phyloP scores from a whole-genome alignment of 2,797 vertebrate genomes.

The Clamator glandarius region DNA sequence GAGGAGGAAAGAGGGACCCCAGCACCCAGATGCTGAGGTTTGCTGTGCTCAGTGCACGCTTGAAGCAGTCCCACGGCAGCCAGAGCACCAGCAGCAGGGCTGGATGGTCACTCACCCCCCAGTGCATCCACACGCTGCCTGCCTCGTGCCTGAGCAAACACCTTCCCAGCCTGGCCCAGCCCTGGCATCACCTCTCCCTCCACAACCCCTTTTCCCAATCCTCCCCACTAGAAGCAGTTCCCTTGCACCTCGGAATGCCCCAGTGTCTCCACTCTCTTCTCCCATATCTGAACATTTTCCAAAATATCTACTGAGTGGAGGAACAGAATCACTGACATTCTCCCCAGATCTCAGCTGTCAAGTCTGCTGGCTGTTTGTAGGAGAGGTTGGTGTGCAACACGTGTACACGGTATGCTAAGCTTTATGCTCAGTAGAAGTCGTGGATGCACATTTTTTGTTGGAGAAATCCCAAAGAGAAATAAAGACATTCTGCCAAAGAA shows the following conservation, averaged over 20 bases:
- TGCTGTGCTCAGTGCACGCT: fast-evolving
- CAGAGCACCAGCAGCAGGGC: not conserved
- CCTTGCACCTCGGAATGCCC: not conserved
- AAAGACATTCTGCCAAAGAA: not conserved
- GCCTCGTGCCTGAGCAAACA: not conserved
- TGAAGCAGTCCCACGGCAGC: not conserved
- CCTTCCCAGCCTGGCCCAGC: not conserved
- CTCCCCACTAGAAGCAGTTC: not conserved
- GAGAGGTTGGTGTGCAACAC: not conserved
- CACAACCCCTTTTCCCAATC: not conserved
- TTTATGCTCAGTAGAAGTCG: not conserved
- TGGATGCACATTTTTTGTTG: not conserved
- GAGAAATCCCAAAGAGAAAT: not conserved
- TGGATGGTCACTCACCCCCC: not conserved
- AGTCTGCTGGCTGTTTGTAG: no score
- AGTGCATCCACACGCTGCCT: not conserved
- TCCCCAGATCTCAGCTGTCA: not conserved
- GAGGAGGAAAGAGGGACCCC: not conserved
- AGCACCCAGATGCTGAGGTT: not conserved
- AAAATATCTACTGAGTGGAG: not conserved
- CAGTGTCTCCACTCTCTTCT: not conserved
- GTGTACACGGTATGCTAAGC: fast-evolving
- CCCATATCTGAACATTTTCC: not conserved
- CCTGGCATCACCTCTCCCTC: not conserved
- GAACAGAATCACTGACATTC: not conserved